A percentile compares a stretch with the other conserved stretches of the same genome.
Conservation (phyloP, 2,797 vertebrate genomes). For the Argyrosomus regius region DNA sequence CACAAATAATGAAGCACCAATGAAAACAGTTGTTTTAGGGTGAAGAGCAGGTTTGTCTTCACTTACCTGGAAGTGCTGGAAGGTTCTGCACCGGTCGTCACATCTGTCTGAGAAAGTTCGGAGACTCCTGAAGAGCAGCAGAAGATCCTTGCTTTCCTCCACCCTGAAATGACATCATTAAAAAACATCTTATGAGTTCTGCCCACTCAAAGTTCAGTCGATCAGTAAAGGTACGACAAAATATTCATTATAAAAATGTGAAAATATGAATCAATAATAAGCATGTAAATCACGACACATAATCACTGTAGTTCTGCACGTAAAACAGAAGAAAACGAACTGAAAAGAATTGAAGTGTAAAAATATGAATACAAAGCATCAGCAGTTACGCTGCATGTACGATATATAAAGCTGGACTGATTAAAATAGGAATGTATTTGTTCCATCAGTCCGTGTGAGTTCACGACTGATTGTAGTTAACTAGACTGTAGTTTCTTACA, state of each 20-base stretch:
- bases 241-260: neutral
- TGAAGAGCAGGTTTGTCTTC: neutral
- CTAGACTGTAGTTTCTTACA: too few relatives aligned
- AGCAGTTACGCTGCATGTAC: too few relatives aligned
- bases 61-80: constrained; percentile 92
- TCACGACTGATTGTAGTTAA: too few relatives aligned
- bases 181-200: neutral
- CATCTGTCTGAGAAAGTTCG: constrained; percentile 86
- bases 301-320: too few relatives aligned
- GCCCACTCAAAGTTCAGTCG: neutral
- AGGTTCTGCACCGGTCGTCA: constrained; percentile 86
- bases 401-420: too few relatives aligned
- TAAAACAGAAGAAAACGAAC: too few relatives aligned
- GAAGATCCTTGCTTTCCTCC: constrained; percentile 86
- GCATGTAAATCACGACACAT: too few relatives aligned
- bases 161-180: constrained; percentile 77
- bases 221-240: neutral
- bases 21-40: neutral
- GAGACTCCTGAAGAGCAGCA: constrained; percentile 90
- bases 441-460: too few relatives aligned
- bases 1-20: neutral
- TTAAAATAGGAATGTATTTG: too few relatives aligned
- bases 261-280: neutral
- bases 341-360: too few relatives aligned
- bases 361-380: too few relatives aligned